phyloP scores from a whole-genome alignment of 2,888 invertebrate species.

The Amphipyra berbera region DNA sequence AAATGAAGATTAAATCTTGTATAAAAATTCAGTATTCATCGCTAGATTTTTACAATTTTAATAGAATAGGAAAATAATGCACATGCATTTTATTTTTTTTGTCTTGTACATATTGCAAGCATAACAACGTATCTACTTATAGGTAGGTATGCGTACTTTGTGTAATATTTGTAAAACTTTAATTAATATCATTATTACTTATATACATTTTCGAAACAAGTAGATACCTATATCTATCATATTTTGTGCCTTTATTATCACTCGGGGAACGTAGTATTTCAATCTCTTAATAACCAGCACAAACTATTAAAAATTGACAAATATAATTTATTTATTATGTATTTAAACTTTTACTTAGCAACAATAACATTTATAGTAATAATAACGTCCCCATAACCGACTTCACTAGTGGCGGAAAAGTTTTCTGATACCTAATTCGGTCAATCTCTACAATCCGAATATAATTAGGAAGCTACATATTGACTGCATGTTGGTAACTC shows the following conservation, averaged over 20 bases:
- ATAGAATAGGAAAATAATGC: constrained; percentile 78
- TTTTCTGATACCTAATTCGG: constrained; percentile 52
- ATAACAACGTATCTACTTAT: constrained; percentile 68
- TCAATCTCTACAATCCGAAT: constrained; percentile 56
- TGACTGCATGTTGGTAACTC: constrained; percentile 27
- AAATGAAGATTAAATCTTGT: constrained; percentile 81
- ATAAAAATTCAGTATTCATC: constrained; percentile 78
- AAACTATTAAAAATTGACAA: constrained; percentile 61
- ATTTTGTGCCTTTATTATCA: constrained; percentile 74
- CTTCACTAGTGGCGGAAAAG: constrained; percentile 32
- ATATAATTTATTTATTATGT: constrained; percentile 50
- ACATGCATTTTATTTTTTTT: constrained; percentile 69
- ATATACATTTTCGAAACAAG: constrained; percentile 59
- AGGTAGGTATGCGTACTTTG: constrained; percentile 56
- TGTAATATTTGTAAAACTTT: constrained; percentile 60
- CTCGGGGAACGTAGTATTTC: constrained; percentile 62
- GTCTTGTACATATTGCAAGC: constrained; percentile 70
- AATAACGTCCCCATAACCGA: constrained; percentile 50
- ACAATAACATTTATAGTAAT: constrained; percentile 58
- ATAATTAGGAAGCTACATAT: constrained; percentile 29
- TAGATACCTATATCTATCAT: constrained; percentile 57
- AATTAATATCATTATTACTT: constrained; percentile 58
- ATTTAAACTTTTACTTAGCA: constrained; percentile 52
- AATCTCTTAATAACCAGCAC: constrained; percentile 54
- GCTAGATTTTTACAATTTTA: constrained; percentile 66